These are phyloP conservation scores for Lonchura striata DNA, from an alignment of 2,113 vertebrate genomes.

Conservation along the genomic window DNA sequence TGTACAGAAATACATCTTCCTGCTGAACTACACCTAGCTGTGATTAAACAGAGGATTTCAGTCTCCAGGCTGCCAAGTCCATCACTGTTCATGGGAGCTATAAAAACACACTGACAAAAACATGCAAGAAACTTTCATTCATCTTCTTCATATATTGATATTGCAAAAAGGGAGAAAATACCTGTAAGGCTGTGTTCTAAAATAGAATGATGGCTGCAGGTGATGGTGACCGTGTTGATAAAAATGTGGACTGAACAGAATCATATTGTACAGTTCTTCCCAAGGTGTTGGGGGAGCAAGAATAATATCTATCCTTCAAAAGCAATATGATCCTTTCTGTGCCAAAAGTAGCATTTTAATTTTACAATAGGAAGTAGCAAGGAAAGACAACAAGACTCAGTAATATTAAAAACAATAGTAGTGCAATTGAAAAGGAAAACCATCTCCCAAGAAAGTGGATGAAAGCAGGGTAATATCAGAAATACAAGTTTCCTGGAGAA, in stretches of 20 bases:
- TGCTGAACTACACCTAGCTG: background rate
- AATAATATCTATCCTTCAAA: slow-evolving; percentile 23
- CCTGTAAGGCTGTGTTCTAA: background rate
- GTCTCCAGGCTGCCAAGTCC: slow-evolving; percentile 42
- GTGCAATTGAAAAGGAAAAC: background rate
- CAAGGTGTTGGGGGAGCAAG: background rate
- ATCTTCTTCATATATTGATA: slow-evolving; percentile 30
- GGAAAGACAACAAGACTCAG: background rate
- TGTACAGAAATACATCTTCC: background rate
- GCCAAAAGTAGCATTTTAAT: slow-evolving; percentile 22
- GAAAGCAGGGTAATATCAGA: background rate
- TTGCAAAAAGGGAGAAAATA: background rate
- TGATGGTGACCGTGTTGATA: background rate
- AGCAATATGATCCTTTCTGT: background rate
- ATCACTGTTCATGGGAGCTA: background rate
- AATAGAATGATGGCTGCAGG: slow-evolving; percentile 13
- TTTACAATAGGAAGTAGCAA: background rate
- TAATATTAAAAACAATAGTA: background rate
- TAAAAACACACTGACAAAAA: slow-evolving; percentile 45
- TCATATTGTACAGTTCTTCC: background rate
- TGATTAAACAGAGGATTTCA: slow-evolving; percentile 60
- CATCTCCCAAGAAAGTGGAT: background rate
- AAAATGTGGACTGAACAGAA: slow-evolving; percentile 43
- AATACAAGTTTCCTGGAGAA: background rate
- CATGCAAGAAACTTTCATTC: slow-evolving; percentile 34